phyloP scores from a whole-genome alignment of 92 coral and sea anemone genomes.

The Palythoa grandis region DNA sequence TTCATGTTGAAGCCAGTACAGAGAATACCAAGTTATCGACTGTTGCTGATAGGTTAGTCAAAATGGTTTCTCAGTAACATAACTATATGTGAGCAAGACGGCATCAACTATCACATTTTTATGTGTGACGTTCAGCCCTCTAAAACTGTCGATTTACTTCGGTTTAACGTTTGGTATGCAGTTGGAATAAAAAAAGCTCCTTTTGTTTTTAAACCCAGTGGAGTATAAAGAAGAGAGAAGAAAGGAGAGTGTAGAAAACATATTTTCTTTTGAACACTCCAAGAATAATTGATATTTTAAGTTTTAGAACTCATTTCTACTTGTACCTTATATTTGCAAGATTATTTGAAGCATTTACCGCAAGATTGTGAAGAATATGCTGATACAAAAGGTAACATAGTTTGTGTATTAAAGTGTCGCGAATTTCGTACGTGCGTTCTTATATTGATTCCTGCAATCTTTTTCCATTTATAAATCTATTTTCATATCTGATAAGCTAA shows the following conservation, averaged over 20 bases:
- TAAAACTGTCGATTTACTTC: too few relatives aligned
- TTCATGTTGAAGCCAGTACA: constrained; percentile 98
- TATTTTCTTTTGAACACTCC: too few relatives aligned
- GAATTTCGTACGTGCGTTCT: background rate
- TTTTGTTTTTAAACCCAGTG: too few relatives aligned
- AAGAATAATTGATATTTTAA: background rate
- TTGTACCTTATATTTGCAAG: constrained; percentile 32
- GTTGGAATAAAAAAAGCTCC: too few relatives aligned
- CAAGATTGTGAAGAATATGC: constrained; percentile 79
- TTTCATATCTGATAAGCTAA: too few relatives aligned
- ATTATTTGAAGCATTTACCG: constrained; percentile 89
- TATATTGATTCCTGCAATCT: background rate
- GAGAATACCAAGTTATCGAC: constrained; percentile 97
- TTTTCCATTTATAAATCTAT: background rate
- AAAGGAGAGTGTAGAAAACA: too few relatives aligned
- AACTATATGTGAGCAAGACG: too few relatives aligned
- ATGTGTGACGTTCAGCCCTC: too few relatives aligned
- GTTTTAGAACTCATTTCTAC: background rate
- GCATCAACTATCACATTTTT: too few relatives aligned
- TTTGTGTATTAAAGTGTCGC: background rate
- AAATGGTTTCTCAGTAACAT: too few relatives aligned
- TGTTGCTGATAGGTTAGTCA: constrained; percentile 82
- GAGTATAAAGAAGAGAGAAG: too few relatives aligned
- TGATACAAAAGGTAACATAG: constrained; percentile 75
- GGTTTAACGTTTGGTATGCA: too few relatives aligned